Conservation (phyloP, 2,113 vertebrate species). For the Lepisosteus osseus region DNA sequence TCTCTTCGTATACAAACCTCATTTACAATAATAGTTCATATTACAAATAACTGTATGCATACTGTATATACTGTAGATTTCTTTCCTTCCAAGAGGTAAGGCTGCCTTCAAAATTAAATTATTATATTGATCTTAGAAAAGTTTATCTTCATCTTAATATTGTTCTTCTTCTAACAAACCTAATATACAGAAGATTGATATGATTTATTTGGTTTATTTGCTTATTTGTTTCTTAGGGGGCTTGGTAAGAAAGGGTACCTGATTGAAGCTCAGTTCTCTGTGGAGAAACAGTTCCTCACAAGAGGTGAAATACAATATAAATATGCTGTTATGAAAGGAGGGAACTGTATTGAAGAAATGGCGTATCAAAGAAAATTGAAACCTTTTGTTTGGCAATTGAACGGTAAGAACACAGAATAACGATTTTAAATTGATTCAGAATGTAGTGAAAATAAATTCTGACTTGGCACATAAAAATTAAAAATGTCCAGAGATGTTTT, state of each 20-base stretch:
- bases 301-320: fast-evolving
- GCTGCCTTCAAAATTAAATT: no score
- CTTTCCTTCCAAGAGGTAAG: no score
- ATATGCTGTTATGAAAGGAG: constrained; percentile 37
- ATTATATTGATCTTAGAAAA: no score
- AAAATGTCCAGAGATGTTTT: no score
- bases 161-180: not conserved
- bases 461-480: not conserved
- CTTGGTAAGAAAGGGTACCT: constrained; percentile 25
- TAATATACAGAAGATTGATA: not conserved
- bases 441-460: not conserved
- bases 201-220: not conserved
- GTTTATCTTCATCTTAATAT: not conserved
- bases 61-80: no score
- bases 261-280: constrained; percentile 39
- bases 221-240: constrained; percentile 26
- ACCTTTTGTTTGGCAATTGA: not conserved
- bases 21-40: not conserved
- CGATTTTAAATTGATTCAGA: not conserved
- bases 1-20: no score
- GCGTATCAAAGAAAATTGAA: fast-evolving
- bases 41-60: no score
- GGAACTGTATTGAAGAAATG: not conserved
- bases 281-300: not conserved
- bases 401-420: constrained; percentile 36